Conservation (phyloP, 2,113 vertebrate genomes). For the Neoarius graeffei region DNA sequence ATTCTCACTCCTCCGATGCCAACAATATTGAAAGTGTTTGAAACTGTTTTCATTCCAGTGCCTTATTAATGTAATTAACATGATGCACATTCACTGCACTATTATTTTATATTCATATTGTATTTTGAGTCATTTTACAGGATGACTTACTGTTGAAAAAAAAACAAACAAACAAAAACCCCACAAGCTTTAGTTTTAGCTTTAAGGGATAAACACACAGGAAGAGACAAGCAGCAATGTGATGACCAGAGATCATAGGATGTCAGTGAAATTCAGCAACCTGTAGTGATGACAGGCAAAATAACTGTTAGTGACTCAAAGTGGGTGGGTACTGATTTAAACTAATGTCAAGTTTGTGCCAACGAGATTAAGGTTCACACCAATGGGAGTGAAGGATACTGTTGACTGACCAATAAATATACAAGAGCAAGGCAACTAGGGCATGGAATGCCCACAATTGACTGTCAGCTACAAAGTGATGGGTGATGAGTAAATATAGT, state of each 20-base stretch:
- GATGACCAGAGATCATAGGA: too few relatives aligned
- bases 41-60: neutral
- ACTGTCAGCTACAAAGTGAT: too few relatives aligned
- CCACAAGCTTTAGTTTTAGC: neutral
- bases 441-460: neutral
- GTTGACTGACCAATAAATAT: too few relatives aligned
- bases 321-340: too few relatives aligned
- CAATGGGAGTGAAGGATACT: too few relatives aligned
- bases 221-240: too few relatives aligned
- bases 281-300: too few relatives aligned
- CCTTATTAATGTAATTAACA: neutral
- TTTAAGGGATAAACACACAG: neutral
- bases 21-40: neutral
- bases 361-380: neutral
- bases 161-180: neutral
- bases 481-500: neutral
- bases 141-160: neutral
- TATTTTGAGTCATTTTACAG: neutral
- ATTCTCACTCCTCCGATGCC: neutral
- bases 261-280: too few relatives aligned
- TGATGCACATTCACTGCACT: neutral
- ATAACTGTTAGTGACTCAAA: too few relatives aligned
- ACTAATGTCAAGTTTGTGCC: neutral
- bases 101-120: neutral
- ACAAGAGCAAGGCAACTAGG: neutral